Evolutionary conservation across 1,140 invertebrate genomes (phyloP).

Genomic region (Drosophila novamexicana): DNA sequence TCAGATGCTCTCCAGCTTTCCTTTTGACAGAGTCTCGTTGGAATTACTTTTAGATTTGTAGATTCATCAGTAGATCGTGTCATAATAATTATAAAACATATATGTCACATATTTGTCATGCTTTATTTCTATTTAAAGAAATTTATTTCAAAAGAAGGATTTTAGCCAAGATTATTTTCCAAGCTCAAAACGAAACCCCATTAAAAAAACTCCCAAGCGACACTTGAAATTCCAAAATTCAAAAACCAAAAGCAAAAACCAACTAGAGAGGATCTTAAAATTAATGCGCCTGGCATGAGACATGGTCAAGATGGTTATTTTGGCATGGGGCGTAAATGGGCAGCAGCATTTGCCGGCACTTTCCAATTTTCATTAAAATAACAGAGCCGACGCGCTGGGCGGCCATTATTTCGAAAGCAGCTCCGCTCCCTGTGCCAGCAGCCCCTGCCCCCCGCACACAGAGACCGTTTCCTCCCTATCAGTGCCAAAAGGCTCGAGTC

Average conservation of each 20-base stretch:
- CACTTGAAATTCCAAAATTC: not conserved
- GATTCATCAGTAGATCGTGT: no score
- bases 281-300: slow-evolving; percentile 58
- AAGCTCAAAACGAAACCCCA: no score
- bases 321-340: slow-evolving; percentile 3
- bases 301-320: slow-evolving; percentile 45
- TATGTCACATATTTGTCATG: no score
- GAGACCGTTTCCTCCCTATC: slow-evolving; percentile 33
- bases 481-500: slow-evolving; percentile 47
- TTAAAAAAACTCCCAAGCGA: not conserved
- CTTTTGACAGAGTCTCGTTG: no score
- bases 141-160: no score
- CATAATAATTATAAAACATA: no score
- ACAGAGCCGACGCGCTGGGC: slow-evolving; percentile 63
- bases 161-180: no score
- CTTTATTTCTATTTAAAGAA: no score
- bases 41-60: no score
- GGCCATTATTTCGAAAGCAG: slow-evolving; percentile 61
- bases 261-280: slow-evolving; percentile 69
- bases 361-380: slow-evolving; percentile 84
- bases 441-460: slow-evolving; percentile 6
- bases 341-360: slow-evolving; percentile 61
- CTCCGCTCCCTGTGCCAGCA: slow-evolving; percentile 8
- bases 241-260: slow-evolving; percentile 1
- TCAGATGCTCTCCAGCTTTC: no score